These are phyloP conservation scores for Vulpes vulpes DNA, from an alignment of 2,113 vertebrate species.

Conservation along the genomic window DNA sequence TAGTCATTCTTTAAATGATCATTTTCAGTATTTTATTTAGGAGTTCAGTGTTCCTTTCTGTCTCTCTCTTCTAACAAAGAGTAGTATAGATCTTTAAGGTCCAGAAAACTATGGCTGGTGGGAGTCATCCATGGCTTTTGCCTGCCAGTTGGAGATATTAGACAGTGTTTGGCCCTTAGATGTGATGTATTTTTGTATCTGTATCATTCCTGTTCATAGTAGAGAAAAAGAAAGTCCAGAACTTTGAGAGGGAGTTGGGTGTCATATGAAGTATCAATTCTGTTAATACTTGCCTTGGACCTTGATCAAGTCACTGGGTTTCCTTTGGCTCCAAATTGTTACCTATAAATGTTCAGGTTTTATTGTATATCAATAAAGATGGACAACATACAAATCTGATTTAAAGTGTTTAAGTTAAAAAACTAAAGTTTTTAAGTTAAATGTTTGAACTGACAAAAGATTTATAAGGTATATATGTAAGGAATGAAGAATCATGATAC, in stretches of 20 bases:
- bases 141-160: neutral
- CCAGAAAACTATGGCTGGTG: neutral
- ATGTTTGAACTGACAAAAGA: neutral
- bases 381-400: neutral
- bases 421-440: neutral
- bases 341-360: neutral
- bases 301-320: neutral
- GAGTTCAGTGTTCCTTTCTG: neutral
- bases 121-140: neutral
- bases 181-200: neutral
- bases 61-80: neutral
- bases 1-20: neutral
- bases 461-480: neutral
- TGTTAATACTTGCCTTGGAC: neutral
- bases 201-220: neutral
- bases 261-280: neutral
- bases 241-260: neutral
- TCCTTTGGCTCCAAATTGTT: neutral
- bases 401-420: constrained; percentile 1
- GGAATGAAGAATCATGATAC: neutral
- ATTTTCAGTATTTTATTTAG: neutral
- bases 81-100: neutral
- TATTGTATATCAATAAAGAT: neutral
- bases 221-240: neutral
- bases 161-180: neutral